Conservation (phyloP, 1,140 invertebrate genomes). For the Drosophila seguyi region DNA sequence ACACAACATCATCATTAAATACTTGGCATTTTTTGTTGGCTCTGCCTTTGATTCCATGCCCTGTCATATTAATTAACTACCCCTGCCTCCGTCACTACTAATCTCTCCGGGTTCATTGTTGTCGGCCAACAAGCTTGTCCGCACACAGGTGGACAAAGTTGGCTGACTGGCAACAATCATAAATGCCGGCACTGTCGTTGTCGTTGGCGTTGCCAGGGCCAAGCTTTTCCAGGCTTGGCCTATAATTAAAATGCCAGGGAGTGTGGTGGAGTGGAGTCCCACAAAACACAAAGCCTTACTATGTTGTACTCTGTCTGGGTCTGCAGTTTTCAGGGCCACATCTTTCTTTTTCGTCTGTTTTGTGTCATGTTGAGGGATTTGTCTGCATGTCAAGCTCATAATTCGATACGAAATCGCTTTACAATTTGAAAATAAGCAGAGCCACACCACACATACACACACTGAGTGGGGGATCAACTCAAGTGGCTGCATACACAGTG, state of each 20-base stretch:
- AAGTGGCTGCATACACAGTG: constrained; percentile 26
- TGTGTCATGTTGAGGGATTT: constrained; percentile 45
- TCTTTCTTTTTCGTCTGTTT: constrained; percentile 26
- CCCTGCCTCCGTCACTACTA: constrained; percentile 11
- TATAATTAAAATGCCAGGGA: constrained; percentile 55
- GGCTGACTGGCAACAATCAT: constrained; percentile 48
- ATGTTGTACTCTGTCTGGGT: constrained; percentile 9
- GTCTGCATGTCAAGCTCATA: constrained; percentile 23
- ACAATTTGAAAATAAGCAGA: constrained; percentile 49
- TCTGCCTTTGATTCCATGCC: constrained; percentile 42
- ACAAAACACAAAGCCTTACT: constrained; percentile 18
- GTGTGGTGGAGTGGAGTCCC: neutral
- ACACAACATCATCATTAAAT: constrained; percentile 57
- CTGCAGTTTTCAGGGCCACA: constrained; percentile 36
- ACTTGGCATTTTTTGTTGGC: constrained; percentile 47
- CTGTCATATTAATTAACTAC: constrained; percentile 59
- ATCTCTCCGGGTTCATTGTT: constrained; percentile 40
- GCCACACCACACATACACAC: too few relatives aligned
- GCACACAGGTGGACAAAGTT: constrained; percentile 38
- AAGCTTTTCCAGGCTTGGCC: constrained; percentile 46
- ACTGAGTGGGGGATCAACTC: constrained; percentile 36
- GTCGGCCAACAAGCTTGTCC: constrained; percentile 13
- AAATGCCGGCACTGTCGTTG: constrained; percentile 31
- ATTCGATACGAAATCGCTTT: constrained; percentile 40
- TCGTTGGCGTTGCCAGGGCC: constrained; percentile 43